A percentile compares a stretch with the other conserved stretches of the same genome.
Conservation (phyloP, 2,113 vertebrate genomes). For the Platichthys flesus region DNA sequence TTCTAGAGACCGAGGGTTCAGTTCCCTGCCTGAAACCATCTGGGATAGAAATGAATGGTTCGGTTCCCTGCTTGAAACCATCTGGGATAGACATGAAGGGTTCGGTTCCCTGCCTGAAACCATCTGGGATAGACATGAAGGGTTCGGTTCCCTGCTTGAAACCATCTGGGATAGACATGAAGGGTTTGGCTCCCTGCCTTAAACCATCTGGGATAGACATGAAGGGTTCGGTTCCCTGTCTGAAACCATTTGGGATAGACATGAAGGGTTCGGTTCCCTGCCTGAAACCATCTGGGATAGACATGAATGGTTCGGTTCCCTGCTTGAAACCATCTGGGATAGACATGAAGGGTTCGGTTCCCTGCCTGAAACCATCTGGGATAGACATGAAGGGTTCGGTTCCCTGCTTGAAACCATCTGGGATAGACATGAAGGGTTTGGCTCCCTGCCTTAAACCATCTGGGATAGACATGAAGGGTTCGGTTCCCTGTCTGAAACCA, state of each 20-base stretch:
- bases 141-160: constrained; percentile 27
- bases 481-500: constrained; percentile 68
- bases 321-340: constrained; percentile 48
- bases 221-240: constrained; percentile 65
- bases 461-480: constrained; percentile 12
- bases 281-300: background rate
- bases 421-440: constrained; percentile 1
- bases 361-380: constrained; percentile 59
- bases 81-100: background rate
- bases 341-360: constrained; percentile 37
- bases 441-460: constrained; percentile 57
- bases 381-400: background rate
- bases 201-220: constrained; percentile 15
- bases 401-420: constrained; percentile 22
- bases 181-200: constrained; percentile 55
- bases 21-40: constrained; percentile 35
- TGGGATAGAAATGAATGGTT: background rate
- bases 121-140: background rate
- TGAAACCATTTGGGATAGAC: constrained; percentile 33
- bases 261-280: constrained; percentile 24
- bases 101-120: constrained; percentile 71
- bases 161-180: background rate
- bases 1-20: background rate
- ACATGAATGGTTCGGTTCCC: constrained; percentile 42
- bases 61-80: constrained; percentile 56